Base-by-base conservation (phyloP, 2,113 vertebrate genomes). In the Hippocampus abdominalis region DNA sequence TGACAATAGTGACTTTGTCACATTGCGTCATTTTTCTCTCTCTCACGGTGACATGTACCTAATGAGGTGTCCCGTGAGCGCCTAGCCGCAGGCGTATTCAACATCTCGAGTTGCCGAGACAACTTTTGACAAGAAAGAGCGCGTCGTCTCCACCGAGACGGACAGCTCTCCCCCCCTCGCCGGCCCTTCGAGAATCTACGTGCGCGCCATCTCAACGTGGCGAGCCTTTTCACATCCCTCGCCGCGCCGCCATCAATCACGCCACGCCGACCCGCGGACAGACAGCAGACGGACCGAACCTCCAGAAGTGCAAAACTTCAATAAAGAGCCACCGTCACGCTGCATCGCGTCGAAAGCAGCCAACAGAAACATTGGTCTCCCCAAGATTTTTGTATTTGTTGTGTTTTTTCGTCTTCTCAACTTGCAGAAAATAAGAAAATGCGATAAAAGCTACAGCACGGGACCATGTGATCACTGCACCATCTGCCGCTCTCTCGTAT, bases 251-350 rank as follows among this genome's bases (percentile, higher is more conserved):
- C 85, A 90, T 92, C 90, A 90, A 90, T 91, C 90, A 89, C 81
- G 86, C 71, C 87, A 74, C 51, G 51, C 51, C 21, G 51, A 54
- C 21, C 51, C n/a, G n/a, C 51, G 21, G 49, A 53, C 49, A 3
- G 51, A 54, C 51, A 1, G 51, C 51, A 27, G 77, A 81, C 82
- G 70, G 74, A 84, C 79, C 74, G 76, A 84, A 81, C 82, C 78
- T 70, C 81, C 82, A 80, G 82, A 79, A 78, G 81, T 83, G 86
- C 86, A 90, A 86, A 88, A 88, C 79, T 87, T 89, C 85, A 87
- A 90, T 88, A 86, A 90, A 86, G 87, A 88, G 83, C 86, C 86
- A 89, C 81, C 87, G 87, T 89, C 88, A 89, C 73, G 80, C 59
- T 12, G 72, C 74, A 74, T 73, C 80, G 48, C 73, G 80, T 82